phyloP scores from a whole-genome alignment of 2,888 invertebrate species.

The Diarsia mendica region DNA sequence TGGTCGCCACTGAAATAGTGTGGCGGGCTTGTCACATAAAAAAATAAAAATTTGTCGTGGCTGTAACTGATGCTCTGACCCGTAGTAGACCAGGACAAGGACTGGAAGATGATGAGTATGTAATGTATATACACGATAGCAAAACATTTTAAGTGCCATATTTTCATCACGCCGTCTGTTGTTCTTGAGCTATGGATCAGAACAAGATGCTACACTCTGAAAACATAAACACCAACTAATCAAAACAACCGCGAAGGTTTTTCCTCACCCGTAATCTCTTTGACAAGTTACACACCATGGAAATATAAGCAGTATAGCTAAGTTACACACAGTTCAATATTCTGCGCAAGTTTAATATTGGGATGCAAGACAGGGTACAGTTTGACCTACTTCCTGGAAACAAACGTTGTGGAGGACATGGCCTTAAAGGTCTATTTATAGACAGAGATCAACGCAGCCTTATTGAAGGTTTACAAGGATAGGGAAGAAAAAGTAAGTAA shows the following conservation, averaged over 20 bases:
- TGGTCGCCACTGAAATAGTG: too few relatives aligned
- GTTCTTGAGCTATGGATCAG: not conserved
- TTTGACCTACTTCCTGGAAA: constrained; percentile 65
- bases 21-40: too few relatives aligned
- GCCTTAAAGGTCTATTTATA: constrained; percentile 49
- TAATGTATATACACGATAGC: not conserved
- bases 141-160: too few relatives aligned
- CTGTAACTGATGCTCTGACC: too few relatives aligned
- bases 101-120: not conserved
- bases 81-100: too few relatives aligned
- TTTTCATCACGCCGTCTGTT: not conserved
- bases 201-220: not conserved
- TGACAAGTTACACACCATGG: constrained; percentile 4
- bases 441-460: constrained; percentile 4
- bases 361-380: constrained; percentile 30
- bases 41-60: too few relatives aligned
- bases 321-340: constrained; percentile 23
- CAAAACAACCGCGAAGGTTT: not conserved
- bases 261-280: constrained; percentile 3
- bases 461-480: not conserved
- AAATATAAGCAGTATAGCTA: too few relatives aligned
- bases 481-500: not conserved
- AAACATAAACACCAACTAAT: constrained; percentile 15
- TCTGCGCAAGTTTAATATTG: constrained; percentile 28
- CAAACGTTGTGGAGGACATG: constrained; percentile 55